These are phyloP conservation scores for Halcyon malimbica DNA, from an alignment of 2,113 vertebrate species.

Conservation along the genomic window DNA sequence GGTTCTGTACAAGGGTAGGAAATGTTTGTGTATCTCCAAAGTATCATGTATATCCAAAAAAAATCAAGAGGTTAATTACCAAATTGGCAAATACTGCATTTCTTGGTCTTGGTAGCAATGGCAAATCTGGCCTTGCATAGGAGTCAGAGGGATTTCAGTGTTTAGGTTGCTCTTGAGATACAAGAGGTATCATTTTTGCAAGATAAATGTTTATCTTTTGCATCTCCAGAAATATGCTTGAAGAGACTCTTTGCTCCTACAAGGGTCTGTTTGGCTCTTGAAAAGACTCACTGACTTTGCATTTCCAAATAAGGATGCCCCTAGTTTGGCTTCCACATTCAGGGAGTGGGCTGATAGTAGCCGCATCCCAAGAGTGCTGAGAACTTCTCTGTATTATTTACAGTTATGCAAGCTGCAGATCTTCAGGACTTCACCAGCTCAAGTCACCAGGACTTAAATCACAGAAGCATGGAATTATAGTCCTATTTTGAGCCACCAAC, in stretches of 20 bases:
- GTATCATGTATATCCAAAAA: neutral
- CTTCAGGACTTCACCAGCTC: constrained; percentile 1
- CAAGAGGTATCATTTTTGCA: neutral
- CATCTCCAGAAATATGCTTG: neutral
- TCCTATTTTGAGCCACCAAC: constrained; percentile 26
- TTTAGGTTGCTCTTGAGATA: neutral
- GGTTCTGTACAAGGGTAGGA: neutral
- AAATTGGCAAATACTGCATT: neutral
- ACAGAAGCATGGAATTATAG: constrained; percentile 25
- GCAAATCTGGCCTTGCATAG: neutral
- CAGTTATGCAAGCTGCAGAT: neutral
- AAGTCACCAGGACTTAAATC: neutral
- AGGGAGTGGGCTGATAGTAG: neutral
- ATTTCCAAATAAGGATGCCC: neutral
- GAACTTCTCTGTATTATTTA: neutral
- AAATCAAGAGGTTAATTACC: neutral
- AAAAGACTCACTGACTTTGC: neutral
- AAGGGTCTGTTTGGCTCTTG: neutral
- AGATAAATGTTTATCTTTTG: neutral
- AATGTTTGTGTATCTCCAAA: neutral
- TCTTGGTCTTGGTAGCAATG: neutral
- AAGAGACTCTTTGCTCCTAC: neutral
- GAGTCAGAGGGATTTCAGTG: neutral
- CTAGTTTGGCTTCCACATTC: neutral
- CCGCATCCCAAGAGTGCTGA: neutral